Percentiles rank a stretch among this genome's conserved stretches.
Evolutionary conservation across 2,888 invertebrate genomes (phyloP).

Genomic region (Mystacides longicornis): DNA sequence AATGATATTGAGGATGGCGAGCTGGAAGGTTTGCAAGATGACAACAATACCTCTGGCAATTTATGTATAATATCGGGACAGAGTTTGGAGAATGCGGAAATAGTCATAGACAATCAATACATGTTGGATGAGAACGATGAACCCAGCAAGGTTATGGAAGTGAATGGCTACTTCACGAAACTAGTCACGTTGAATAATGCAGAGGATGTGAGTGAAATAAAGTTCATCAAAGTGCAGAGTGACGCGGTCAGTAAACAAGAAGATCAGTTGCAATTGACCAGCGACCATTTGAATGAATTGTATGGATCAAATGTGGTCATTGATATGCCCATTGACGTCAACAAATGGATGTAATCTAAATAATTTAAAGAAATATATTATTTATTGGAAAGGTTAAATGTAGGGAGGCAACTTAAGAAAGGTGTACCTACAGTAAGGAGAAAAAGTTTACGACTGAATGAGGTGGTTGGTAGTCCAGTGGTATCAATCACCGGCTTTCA

Average conservation of each 20-base stretch:
- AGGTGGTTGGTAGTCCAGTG: too few species aligned
- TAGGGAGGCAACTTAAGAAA: too few species aligned
- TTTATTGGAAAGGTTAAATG: too few species aligned
- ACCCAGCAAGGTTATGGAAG: constrained; percentile 2
- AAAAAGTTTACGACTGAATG: too few species aligned
- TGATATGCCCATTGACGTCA: too few species aligned
- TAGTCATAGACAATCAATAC: background rate
- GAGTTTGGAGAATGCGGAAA: background rate
- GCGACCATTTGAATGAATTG: background rate
- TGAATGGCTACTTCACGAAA: background rate
- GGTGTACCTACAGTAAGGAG: too few species aligned
- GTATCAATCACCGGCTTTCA: too few species aligned
- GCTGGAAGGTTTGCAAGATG: too few species aligned
- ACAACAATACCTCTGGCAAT: background rate
- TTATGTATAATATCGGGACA: background rate
- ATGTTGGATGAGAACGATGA: constrained; percentile 1
- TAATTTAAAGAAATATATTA: too few species aligned
- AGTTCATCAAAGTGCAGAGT: background rate
- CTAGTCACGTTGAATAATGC: background rate
- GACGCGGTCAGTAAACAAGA: background rate
- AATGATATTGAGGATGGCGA: too few species aligned
- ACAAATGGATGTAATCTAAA: too few species aligned
- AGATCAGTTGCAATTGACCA: constrained; percentile 1
- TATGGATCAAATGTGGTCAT: background rate
- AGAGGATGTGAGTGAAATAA: background rate